Evolutionary conservation across 2,888 invertebrate genomes (phyloP).

Genomic region (Cataglyphis livida): DNA sequence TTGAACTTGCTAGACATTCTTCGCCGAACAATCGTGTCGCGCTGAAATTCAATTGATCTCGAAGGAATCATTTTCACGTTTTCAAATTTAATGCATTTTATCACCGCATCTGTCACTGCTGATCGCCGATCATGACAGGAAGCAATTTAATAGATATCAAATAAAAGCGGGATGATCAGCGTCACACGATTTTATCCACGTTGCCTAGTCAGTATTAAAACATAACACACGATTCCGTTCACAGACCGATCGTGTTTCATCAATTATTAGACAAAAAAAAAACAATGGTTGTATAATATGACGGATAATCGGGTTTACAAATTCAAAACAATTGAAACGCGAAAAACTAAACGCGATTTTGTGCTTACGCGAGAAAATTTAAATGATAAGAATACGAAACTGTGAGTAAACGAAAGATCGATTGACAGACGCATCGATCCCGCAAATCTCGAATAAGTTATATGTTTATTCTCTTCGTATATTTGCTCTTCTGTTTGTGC

Average conservation of each 20-base stretch:
- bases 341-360: background rate
- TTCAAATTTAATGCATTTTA: background rate
- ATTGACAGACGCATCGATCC: conserved; percentile 1
- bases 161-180: background rate
- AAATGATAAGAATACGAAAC: background rate
- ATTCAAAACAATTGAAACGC: background rate
- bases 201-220: background rate
- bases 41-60: background rate
- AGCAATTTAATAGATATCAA: conserved; percentile 3
- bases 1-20: background rate
- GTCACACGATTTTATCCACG: background rate
- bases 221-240: background rate
- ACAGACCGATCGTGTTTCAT: background rate
- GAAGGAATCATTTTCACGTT: background rate
- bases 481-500: background rate
- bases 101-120: background rate
- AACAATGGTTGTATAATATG: background rate
- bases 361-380: background rate
- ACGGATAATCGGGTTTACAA: background rate
- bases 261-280: background rate
- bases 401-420: conserved; percentile 1
- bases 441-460: conserved; percentile 6
- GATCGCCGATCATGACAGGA: no score
- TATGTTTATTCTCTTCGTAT: background rate
- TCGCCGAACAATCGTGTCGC: background rate